Evolutionary conservation across 2,113 vertebrate species (phyloP), one percentile per base, ranked within the genome.

Genomic region (Hippopotamus amphibius): DNA sequence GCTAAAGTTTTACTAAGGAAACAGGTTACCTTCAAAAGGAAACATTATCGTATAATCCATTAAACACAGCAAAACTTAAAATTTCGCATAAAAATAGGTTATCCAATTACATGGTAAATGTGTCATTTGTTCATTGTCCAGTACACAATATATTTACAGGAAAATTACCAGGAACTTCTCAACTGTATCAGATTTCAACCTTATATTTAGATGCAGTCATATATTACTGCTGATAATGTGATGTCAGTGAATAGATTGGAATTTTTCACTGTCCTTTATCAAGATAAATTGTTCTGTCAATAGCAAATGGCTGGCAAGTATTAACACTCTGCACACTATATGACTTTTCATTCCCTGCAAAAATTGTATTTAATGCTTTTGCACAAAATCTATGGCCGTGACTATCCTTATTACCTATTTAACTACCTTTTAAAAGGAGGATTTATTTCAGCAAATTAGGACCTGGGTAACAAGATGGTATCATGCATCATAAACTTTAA

Each of bases 211-310:
- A 99, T 99, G 99, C 99, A 98, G 98, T 98, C 99, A 99, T 99
- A 99, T 99, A 99, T 99, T 99, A 99, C 99, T 97, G 99, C 98
- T 99, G 99, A 99, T 99, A 99, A 99, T 99, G 99, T 99, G 99
- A 99, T 99, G 99, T 99, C 99, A 99, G 99, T 98, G 99, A 99
- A 98, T 99, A 99, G 99, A 99, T 99, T 99, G 99, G 99, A 99
- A 99, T 99, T 99, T 99, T 99, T 99, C 99, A 99, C 99, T 99
- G 99, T 99, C 99, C 98, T 99, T 99, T 99, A 99, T 99, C 99
- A 99, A 99, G 99, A 99, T 98, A 99, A 99, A 99, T 99, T 98
- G 99, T 99, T 99, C 99, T 99, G 99, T 99, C 99, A 99, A 99
- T 99, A 99, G 98, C 98, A 99, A 98, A 98, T 99, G 99, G 99